Conservation (phyloP, 2,888 invertebrate genomes). For the Ceriagrion tenellum region DNA sequence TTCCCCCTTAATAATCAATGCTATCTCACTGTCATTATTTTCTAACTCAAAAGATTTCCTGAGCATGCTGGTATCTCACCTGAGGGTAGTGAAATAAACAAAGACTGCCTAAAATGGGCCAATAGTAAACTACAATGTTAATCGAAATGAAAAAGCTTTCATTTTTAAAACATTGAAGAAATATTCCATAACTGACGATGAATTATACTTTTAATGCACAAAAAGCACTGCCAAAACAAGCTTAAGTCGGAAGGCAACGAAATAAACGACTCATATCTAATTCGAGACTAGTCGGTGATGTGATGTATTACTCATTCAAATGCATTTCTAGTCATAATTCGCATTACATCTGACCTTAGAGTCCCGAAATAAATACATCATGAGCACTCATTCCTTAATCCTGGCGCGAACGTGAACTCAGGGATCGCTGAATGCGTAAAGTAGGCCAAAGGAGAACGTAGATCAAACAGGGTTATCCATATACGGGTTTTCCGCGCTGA, state of each 20-base stretch:
- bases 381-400: neutral
- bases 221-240: neutral
- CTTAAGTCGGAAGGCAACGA: neutral
- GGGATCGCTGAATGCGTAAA: neutral
- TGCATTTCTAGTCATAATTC: neutral
- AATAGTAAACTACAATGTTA: neutral
- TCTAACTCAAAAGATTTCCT: conserved; percentile 24
- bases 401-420: neutral
- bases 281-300: neutral
- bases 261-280: neutral
- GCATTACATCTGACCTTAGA: neutral
- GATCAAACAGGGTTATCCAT: neutral
- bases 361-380: neutral
- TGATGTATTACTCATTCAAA: neutral
- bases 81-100: neutral
- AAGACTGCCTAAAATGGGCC: neutral
- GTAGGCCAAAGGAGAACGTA: neutral
- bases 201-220: too few species aligned
- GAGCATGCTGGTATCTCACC: neutral
- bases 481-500: conserved; percentile 19
- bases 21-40: conserved; percentile 6
- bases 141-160: too few species aligned
- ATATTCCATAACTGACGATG: too few species aligned
- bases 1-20: conserved; percentile 23
- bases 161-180: too few species aligned